Evolutionary conservation across 2,797 vertebrate genomes (phyloP).

Genomic region (Tragelaphus oryx): DNA sequence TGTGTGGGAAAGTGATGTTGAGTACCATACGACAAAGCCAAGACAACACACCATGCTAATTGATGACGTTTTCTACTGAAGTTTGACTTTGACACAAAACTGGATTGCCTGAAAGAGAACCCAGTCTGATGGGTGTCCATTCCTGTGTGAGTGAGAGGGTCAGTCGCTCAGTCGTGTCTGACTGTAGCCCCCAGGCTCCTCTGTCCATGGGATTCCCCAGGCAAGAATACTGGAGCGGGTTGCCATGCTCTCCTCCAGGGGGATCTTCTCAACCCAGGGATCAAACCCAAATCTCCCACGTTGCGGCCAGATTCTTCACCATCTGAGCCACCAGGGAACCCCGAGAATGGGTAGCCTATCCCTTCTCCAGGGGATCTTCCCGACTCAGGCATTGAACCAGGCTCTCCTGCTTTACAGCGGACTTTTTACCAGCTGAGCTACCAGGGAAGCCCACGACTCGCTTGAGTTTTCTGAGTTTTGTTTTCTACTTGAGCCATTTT

Average conservation of each 20-base stretch:
- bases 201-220: neutral
- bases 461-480: conserved; percentile 7
- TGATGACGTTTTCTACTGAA: neutral
- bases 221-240: neutral
- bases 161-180: accelerated
- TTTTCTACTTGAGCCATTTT: conserved; percentile 27
- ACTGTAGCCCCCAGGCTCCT: neutral
- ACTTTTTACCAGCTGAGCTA: neutral
- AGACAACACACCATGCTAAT: neutral
- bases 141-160: neutral
- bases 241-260: neutral
- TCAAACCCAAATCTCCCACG: no score
- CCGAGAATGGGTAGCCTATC: neutral
- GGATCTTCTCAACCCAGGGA: no score
- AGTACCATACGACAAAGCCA: neutral
- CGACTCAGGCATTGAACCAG: neutral
- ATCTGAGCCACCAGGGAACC: neutral
- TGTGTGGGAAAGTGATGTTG: conserved; percentile 22
- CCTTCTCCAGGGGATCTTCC: neutral
- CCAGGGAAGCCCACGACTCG: neutral
- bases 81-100: neutral
- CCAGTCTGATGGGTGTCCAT: neutral
- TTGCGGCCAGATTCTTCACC: no score
- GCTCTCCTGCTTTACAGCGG: neutral
- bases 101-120: neutral